A percentile compares a stretch with the other conserved stretches of the same genome.
Conservation (phyloP, 2,113 vertebrate species). For the Genyomyrus donnyi region DNA sequence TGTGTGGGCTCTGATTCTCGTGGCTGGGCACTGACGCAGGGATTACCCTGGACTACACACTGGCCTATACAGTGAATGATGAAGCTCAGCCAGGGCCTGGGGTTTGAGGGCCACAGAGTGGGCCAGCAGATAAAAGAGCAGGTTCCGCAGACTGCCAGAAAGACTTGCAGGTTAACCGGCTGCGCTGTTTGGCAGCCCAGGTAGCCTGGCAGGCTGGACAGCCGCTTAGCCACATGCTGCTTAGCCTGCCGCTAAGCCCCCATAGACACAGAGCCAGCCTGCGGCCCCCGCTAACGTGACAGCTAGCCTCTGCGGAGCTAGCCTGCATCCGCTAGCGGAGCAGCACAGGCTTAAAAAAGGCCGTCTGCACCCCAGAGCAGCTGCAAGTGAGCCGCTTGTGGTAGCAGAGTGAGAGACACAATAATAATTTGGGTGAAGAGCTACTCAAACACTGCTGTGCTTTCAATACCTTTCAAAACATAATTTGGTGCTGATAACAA, state of each 20-base stretch:
- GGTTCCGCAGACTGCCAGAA: too few species aligned
- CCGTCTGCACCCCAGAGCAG: background rate
- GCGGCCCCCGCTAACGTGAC: background rate
- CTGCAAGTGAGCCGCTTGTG: background rate
- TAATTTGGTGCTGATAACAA: background rate
- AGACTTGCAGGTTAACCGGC: background rate
- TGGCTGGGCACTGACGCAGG: background rate
- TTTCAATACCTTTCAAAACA: background rate
- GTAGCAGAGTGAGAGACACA: background rate
- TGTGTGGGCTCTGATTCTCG: background rate
- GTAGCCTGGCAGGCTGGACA: background rate
- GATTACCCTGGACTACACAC: background rate
- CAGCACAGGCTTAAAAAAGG: background rate
- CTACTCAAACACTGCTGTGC: background rate
- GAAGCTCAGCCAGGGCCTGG: background rate
- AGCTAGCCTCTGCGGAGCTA: background rate
- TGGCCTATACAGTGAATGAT: background rate
- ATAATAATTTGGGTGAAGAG: background rate
- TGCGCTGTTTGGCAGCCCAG: background rate
- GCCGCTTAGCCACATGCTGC: background rate
- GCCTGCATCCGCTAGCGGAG: background rate
- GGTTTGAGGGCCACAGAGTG: background rate
- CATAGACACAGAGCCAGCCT: background rate
- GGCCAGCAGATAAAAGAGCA: background rate
- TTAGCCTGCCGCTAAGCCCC: conserved; percentile 1